These are phyloP conservation scores for Trichomycterus rosablanca DNA, from an alignment of 2,113 vertebrate genomes.

Conservation along the genomic window DNA sequence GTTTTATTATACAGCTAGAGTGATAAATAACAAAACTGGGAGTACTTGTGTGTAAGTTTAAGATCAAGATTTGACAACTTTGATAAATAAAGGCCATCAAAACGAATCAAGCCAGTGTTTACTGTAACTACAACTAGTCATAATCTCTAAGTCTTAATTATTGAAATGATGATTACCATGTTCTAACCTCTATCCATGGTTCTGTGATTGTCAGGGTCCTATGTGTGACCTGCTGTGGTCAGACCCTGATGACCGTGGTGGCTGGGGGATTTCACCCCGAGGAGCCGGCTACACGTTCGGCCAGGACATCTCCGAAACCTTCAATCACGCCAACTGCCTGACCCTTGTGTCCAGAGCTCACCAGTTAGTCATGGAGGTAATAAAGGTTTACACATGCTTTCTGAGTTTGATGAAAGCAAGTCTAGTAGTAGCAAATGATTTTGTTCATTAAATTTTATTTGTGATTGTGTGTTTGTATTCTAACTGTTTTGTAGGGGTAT, in stretches of 20 bases:
- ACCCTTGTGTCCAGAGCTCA: conserved; percentile 97
- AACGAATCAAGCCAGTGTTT: too few relatives aligned
- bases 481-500: conserved; percentile 57
- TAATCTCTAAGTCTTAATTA: too few relatives aligned
- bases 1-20: too few relatives aligned
- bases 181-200: background rate
- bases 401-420: too few relatives aligned
- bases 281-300: conserved; percentile 84
- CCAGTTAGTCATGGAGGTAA: conserved; percentile 97
- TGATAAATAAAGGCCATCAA: too few relatives aligned
- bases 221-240: conserved; percentile 96
- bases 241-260: conserved; percentile 70
- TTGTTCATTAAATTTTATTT: background rate
- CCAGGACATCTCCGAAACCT: conserved; percentile 97
- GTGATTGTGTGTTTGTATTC: background rate
- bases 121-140: too few relatives aligned
- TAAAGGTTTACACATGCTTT: background rate
- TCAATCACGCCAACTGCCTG: conserved; percentile 96
- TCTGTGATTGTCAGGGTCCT: conserved; percentile 77
- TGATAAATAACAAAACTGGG: too few relatives aligned
- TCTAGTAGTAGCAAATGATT: too few relatives aligned
- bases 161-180: too few relatives aligned
- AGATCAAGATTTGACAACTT: too few relatives aligned
- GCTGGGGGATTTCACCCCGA: conserved; percentile 71
- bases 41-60: too few relatives aligned